Percentiles rank a stretch among this genome's conserved stretches.
These are phyloP conservation scores for Sciurus vulgaris DNA, from an alignment of 2,797 vertebrate genomes.

Conservation along the genomic window DNA sequence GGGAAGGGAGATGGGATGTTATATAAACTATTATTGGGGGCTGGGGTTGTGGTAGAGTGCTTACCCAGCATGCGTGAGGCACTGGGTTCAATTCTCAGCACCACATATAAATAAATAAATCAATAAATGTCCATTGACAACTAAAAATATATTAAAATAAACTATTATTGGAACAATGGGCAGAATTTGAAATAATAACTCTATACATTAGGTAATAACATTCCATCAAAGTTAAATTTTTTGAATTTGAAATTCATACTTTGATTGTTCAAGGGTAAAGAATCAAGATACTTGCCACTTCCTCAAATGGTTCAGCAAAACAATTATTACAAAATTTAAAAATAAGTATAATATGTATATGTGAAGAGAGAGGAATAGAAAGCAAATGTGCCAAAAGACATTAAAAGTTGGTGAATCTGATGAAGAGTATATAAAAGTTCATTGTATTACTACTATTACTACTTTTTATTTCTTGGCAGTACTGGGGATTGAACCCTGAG, in stretches of 20 bases:
- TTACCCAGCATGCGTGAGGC: no score
- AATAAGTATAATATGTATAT: background rate
- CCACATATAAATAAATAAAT: no score
- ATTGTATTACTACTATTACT: background rate
- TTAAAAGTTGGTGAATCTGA: slow-evolving; percentile 34
- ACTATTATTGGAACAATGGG: background rate
- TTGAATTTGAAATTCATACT: slow-evolving; percentile 26
- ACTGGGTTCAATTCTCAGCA: no score
- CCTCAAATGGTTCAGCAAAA: slow-evolving; percentile 12
- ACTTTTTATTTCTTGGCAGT: no score
- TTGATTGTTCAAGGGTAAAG: slow-evolving; percentile 10
- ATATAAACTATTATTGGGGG: background rate
- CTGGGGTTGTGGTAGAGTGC: no score
- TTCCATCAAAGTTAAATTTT: background rate
- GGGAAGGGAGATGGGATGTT: background rate
- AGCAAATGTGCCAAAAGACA: slow-evolving; percentile 12
- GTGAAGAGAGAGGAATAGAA: background rate
- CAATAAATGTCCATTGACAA: no score
- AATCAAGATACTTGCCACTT: background rate
- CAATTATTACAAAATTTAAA: slow-evolving; percentile 15
- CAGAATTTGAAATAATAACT: slow-evolving; percentile 17
- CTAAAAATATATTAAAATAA: background rate
- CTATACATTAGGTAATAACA: background rate
- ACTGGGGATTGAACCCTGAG: no score
- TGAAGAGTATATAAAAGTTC: background rate